phyloP scores from a whole-genome alignment of 2,797 vertebrate genomes.

The Poeciliopsis paucimaculata region DNA sequence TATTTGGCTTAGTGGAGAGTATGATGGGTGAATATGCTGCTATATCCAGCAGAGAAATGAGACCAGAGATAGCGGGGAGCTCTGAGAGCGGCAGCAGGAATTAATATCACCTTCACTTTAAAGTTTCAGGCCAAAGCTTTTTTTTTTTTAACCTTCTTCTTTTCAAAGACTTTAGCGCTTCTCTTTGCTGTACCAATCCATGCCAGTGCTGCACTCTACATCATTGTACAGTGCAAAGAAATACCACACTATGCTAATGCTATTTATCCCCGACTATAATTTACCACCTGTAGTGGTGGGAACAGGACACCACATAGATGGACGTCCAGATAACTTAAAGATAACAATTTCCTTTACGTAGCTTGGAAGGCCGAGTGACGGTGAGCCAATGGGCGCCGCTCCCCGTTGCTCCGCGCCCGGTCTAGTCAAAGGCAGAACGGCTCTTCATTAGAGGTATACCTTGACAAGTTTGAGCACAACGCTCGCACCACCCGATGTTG shows the following conservation, averaged over 20 bases:
- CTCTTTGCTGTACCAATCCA: not conserved
- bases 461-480: conserved; percentile 56
- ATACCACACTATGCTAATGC: not conserved
- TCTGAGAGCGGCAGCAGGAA: conserved; percentile 31
- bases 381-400: conserved; percentile 64
- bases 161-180: conserved; percentile 8
- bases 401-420: conserved; percentile 34
- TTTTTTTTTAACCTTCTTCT: conserved; percentile 3
- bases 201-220: not conserved
- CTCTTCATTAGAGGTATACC: conserved; percentile 59
- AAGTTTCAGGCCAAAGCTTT: conserved; percentile 33
- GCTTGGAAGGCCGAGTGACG: conserved; percentile 72
- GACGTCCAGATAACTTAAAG: conserved; percentile 48
- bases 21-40: conserved; percentile 17
- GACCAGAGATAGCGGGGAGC: conserved; percentile 37
- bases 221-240: not conserved
- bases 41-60: conserved; percentile 44
- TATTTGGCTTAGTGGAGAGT: conserved; percentile 13
- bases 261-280: too few species aligned
- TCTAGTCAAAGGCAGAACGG: conserved; percentile 54
- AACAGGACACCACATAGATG: too few species aligned
- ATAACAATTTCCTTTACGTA: conserved; percentile 35
- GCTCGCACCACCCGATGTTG: conserved; percentile 35
- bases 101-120: conserved; percentile 19
- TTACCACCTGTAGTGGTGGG: too few species aligned